Evolutionary conservation across 1,140 invertebrate genomes (phyloP).

Genomic region (Heliconius himera): DNA sequence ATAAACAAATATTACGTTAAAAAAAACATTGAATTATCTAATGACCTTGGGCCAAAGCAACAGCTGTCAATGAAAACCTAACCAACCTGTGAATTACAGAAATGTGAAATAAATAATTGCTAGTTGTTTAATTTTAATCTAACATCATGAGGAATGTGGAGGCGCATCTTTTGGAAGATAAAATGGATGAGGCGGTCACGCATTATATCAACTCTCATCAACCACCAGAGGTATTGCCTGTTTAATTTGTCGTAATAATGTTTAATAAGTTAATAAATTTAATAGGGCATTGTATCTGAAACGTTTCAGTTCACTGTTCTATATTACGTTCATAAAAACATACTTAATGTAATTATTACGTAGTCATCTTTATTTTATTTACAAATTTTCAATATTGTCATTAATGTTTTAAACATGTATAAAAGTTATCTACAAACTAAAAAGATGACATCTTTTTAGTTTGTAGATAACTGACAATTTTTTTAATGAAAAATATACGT

Average conservation of each 20-base stretch:
- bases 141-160: constrained; percentile 62
- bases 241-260: constrained; percentile 5
- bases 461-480: no score
- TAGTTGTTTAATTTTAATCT: constrained; percentile 32
- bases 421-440: not conserved
- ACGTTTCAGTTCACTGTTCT: not conserved
- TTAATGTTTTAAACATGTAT: not conserved
- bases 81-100: constrained; percentile 45
- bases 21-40: constrained; percentile 14
- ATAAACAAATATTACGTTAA: not conserved
- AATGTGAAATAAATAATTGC: constrained; percentile 53
- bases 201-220: constrained; percentile 72
- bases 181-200: constrained; percentile 71
- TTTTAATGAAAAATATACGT: not conserved
- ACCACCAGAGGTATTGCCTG: constrained; percentile 50
- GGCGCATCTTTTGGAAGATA: constrained; percentile 63
- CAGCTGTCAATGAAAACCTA: constrained; percentile 63
- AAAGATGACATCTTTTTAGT: no score
- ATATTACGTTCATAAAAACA: not conserved
- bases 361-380: not conserved
- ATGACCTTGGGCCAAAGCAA: constrained; percentile 44
- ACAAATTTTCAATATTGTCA: not conserved
- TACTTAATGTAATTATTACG: not conserved
- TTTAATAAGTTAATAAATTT: not conserved
- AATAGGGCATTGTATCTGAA: not conserved